Base-by-base conservation (phyloP, 2,113 vertebrate genomes). In the Pseudopipra pipra region DNA sequence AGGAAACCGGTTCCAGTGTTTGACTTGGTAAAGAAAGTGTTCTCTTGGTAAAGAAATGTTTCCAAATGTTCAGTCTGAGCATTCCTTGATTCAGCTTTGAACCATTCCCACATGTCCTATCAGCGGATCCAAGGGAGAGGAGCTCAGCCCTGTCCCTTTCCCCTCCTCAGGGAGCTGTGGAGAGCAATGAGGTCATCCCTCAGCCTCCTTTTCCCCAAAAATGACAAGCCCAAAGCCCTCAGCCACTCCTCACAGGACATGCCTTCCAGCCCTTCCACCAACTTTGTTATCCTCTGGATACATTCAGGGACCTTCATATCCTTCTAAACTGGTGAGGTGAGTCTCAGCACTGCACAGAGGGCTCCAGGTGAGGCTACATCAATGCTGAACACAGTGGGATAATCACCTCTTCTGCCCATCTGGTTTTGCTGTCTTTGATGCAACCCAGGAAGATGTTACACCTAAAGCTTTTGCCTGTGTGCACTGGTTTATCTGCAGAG, bases 361-460 rank as follows among this genome's bases (percentile, higher is more conserved):
- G 3, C 12, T 59, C 47, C 28, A 62, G 6, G 20, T 58, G 49
- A 86, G 31, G 55, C 49, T 6, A 6, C 31, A 83, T 4, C 23
- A 86, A 27, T 0, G 0, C 47, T 63, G 20, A 51, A 19, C 25
- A 46, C 25, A 44, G 54, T 2, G 2, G n/a, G 21, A 54, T 12
- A 49, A 68, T 68, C 54, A 39, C 44, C 14, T 68, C 44, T 54
- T 72, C 30, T 85, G 35, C 51, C 21, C 10, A 7, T 16, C 33
- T 76, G 52, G 8, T 81, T 76, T 59, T 37, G 14, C 43, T 30
- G 19, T 37, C 62, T 33, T 67, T 70, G 49, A 54, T 28, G 31
- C 9, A 65, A 11, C 12, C 17, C 27, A 39, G 54, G n/a, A 89
- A 9, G 31, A 68, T 25, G 19, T 46, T 54, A 85, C 18, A 72